Percentiles rank a stretch among this genome's conserved stretches.
Conservation (phyloP, 1,140 invertebrate species). For the Potamilus streckersoni region DNA sequence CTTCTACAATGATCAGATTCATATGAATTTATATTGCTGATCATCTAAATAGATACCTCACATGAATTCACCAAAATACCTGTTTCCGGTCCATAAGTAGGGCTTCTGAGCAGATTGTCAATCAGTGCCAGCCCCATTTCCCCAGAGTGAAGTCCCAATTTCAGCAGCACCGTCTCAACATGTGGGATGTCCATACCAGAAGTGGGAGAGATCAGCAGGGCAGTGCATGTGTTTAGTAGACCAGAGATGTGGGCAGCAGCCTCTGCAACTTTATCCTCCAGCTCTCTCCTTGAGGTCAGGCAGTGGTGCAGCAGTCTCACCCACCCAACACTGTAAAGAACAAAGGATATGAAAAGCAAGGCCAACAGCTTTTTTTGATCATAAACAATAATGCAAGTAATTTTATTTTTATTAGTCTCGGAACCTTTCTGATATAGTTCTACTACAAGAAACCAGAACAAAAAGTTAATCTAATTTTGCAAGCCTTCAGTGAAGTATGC, state of each 20-base stretch:
- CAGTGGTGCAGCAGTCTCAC: conserved; percentile 78
- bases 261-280: conserved; percentile 58
- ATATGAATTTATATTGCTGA: too few species aligned
- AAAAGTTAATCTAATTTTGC: too few species aligned
- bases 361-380: too few species aligned
- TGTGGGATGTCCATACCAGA: conserved; percentile 65
- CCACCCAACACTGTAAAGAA: conserved; percentile 75
- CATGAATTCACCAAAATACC: conserved; percentile 25
- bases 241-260: conserved; percentile 76
- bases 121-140: conserved; percentile 67
- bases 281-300: conserved; percentile 70
- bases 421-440: too few species aligned
- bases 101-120: conserved; percentile 61
- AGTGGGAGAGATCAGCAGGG: conserved; percentile 79
- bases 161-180: conserved; percentile 67
- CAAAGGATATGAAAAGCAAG: not conserved
- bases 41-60: not conserved
- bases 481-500: too few species aligned
- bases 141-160: conserved; percentile 63
- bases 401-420: too few species aligned
- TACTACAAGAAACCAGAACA: too few species aligned
- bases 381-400: too few species aligned
- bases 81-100: conserved; percentile 25
- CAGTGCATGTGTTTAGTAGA: conserved; percentile 80
- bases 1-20: too few species aligned